phyloP scores from a whole-genome alignment of 2,888 invertebrate species.

The Blastobasis adustella region DNA sequence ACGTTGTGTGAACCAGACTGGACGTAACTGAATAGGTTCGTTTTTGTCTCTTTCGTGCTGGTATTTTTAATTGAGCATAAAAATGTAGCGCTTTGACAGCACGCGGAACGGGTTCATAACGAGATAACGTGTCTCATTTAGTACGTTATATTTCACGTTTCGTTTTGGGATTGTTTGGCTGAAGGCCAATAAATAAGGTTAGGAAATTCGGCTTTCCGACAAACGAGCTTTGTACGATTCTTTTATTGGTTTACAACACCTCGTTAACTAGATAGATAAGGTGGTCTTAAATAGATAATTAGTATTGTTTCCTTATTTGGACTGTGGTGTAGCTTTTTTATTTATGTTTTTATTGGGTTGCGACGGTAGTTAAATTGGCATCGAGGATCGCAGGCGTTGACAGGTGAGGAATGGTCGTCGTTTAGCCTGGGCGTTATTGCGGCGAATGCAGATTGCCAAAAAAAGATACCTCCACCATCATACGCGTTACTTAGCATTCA shows the following conservation, averaged over 20 bases:
- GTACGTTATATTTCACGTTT: constrained; percentile 44
- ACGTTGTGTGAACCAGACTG: too few species aligned
- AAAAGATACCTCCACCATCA: constrained; percentile 41
- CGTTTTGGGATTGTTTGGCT: constrained; percentile 22
- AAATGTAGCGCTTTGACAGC: constrained; percentile 17
- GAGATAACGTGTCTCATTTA: constrained; percentile 47
- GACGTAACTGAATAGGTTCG: constrained; percentile 10
- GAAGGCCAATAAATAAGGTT: constrained; percentile 49
- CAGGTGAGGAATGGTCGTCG: constrained; percentile 41
- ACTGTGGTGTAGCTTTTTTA: constrained; percentile 18
- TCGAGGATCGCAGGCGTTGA: constrained; percentile 11
- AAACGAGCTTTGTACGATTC: constrained; percentile 46
- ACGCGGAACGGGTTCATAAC: constrained; percentile 30
- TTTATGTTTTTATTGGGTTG: constrained; percentile 22
- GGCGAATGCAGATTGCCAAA: constrained; percentile 56
- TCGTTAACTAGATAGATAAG: constrained; percentile 63
- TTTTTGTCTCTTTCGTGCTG: constrained; percentile 14
- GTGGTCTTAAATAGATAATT: constrained; percentile 63
- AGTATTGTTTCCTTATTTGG: constrained; percentile 52
- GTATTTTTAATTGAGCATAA: constrained; percentile 14
- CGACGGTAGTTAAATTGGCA: neutral
- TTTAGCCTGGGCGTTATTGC: constrained; percentile 32
- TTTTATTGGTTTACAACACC: constrained; percentile 62
- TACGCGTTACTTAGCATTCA: constrained; percentile 44
- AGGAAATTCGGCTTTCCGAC: constrained; percentile 49